These are phyloP conservation scores for Megalurothrips usitatus DNA, from an alignment of 2,888 invertebrate genomes.

Conservation along the genomic window DNA sequence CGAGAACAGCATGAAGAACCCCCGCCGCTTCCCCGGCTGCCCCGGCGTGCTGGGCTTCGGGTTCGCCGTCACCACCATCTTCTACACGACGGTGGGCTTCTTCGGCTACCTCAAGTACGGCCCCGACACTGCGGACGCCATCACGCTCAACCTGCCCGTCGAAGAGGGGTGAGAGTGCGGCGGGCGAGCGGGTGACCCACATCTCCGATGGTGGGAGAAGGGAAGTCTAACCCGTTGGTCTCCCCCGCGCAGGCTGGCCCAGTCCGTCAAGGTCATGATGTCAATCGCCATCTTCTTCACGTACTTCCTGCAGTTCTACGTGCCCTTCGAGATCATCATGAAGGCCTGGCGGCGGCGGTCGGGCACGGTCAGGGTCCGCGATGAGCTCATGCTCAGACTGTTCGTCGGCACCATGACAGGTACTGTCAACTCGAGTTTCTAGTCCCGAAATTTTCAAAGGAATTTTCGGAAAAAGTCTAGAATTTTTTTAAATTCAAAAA, in stretches of 20 bases:
- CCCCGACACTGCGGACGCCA: slow-evolving; percentile 65
- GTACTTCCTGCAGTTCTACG: slow-evolving; percentile 95
- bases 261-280: slow-evolving; percentile 78
- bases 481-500: too few species aligned
- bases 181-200: too few species aligned
- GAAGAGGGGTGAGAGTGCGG: slow-evolving; percentile 59
- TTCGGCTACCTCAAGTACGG: slow-evolving; percentile 91
- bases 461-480: too few species aligned
- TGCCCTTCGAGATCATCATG: slow-evolving; percentile 95
- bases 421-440: too few species aligned
- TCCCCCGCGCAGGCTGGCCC: slow-evolving; percentile 58
- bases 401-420: slow-evolving; percentile 57
- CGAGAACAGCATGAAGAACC: slow-evolving; percentile 94
- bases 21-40: slow-evolving; percentile 84
- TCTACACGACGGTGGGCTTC: slow-evolving; percentile 87
- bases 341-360: slow-evolving; percentile 70
- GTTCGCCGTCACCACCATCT: slow-evolving; percentile 77
- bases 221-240: too few species aligned
- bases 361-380: slow-evolving; percentile 59
- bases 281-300: slow-evolving; percentile 88
- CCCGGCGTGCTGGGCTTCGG: slow-evolving; percentile 88
- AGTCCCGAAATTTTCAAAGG: too few species aligned
- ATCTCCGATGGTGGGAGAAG: too few species aligned
- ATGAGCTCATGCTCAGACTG: slow-evolving; percentile 72
- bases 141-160: slow-evolving; percentile 82